Base-by-base conservation (phyloP, 1,140 invertebrate species). In the Telenomus remus region DNA sequence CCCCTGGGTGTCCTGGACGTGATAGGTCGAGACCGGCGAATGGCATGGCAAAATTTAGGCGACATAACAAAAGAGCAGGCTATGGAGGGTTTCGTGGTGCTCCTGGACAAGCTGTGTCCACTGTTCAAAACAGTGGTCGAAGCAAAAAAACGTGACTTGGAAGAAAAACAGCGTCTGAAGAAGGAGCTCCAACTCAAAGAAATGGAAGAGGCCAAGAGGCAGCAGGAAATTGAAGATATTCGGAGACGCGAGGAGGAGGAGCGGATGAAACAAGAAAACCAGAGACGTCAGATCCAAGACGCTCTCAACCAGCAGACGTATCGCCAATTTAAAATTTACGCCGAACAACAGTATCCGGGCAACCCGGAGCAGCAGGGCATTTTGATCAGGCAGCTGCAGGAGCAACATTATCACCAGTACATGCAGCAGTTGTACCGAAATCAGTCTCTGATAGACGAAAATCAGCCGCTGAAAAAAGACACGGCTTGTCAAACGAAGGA, bases 371-470 rank as follows among this genome's bases (percentile, higher is more conserved):
- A 98, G 90, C 98, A 99, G 91, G 96, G 94, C 1, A 91, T 96
- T 50, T 88, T 99, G 12, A 96, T 99, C 51, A 90, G 93, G 47
- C 97, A 98, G 82, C 86, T 99, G 39, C 97, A 99, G 89, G 97
- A 98, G 78, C 96, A 99, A 80, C 97, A 99, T 88, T 99, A 98
- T 84, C 96, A 98, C 82, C 97, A 98, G 82, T 99, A 99, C 83
- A 97, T 99, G 93, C 95, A 98, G 81, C 96, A 94, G 75, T 84
- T 94, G 7, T 91, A 92, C 75, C 91, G 92, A 69, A 92, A 91
- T 60, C 89, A 95, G 46, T n/a, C 34, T 5, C 13, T 89, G 0
- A 85, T 89, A 6, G 89, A 91, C 34, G 90, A 93, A 54, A 84
- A 90, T 64, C 88, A 90, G 9, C 59, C 72, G 0, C 63, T 82